phyloP scores from a whole-genome alignment of 2,797 vertebrate species.

The Onychomys arenicola region DNA sequence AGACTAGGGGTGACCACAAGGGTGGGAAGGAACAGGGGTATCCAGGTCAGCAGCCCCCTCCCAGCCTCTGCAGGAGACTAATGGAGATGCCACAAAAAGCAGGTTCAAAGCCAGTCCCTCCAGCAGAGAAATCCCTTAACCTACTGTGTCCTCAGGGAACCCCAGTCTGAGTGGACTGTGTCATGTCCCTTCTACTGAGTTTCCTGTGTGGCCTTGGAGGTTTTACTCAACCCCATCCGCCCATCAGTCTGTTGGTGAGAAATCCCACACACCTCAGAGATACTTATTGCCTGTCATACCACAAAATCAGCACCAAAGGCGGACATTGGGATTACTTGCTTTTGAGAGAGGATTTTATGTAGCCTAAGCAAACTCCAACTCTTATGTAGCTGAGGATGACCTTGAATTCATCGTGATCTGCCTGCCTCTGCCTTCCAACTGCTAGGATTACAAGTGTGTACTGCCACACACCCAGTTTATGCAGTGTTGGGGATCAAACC shows the following conservation, averaged over 20 bases:
- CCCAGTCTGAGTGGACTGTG: not conserved
- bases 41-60: not conserved
- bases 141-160: not conserved
- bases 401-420: not conserved
- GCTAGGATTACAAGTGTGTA: not conserved
- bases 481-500: not conserved
- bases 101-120: not conserved
- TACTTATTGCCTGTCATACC: not conserved
- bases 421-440: not conserved
- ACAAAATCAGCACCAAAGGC: not conserved
- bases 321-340: not conserved
- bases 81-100: not conserved
- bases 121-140: not conserved
- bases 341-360: not conserved
- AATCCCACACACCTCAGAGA: not conserved
- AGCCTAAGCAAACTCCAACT: not conserved
- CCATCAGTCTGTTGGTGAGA: not conserved
- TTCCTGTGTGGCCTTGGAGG: constrained; percentile 41
- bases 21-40: not conserved
- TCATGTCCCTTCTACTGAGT: constrained; percentile 21
- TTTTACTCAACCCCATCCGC: not conserved
- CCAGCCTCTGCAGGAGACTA: not conserved
- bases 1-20: not conserved
- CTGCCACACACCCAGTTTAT: not conserved
- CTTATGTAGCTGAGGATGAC: not conserved